These are phyloP conservation scores for Isoperla grammatica DNA, from an alignment of 2,888 invertebrate species.

Conservation along the genomic window DNA sequence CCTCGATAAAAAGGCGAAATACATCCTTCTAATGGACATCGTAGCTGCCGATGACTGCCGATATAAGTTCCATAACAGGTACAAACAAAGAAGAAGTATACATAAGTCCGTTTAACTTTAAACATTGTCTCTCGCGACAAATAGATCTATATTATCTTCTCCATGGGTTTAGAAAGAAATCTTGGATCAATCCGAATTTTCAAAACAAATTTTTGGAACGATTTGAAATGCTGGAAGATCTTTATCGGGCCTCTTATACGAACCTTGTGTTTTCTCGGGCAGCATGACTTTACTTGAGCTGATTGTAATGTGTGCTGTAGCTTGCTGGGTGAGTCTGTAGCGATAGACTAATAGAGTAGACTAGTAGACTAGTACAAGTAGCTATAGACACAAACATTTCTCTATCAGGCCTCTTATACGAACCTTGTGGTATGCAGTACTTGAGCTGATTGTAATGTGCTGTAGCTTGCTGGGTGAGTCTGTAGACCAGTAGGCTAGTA, in stretches of 20 bases:
- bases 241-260: constrained; percentile 18
- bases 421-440: not conserved
- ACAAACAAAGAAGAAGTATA: constrained; percentile 36
- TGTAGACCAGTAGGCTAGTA: not conserved
- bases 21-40: constrained; percentile 96
- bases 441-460: not conserved
- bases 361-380: too few relatives aligned
- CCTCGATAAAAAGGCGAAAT: constrained; percentile 95
- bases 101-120: not conserved
- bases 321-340: not conserved
- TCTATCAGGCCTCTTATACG: constrained; percentile 17
- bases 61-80: constrained; percentile 93
- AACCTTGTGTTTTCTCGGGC: not conserved
- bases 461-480: not conserved
- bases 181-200: not conserved
- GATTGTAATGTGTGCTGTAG: not conserved
- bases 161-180: not conserved
- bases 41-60: constrained; percentile 94
- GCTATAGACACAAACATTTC: too few relatives aligned
- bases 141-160: too few relatives aligned
- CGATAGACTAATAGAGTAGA: too few relatives aligned
- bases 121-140: not conserved
- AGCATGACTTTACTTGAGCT: not conserved
- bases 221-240: not conserved
- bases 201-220: not conserved